phyloP scores from a whole-genome alignment of 2,113 vertebrate species.

The Toxotes chatareus region DNA sequence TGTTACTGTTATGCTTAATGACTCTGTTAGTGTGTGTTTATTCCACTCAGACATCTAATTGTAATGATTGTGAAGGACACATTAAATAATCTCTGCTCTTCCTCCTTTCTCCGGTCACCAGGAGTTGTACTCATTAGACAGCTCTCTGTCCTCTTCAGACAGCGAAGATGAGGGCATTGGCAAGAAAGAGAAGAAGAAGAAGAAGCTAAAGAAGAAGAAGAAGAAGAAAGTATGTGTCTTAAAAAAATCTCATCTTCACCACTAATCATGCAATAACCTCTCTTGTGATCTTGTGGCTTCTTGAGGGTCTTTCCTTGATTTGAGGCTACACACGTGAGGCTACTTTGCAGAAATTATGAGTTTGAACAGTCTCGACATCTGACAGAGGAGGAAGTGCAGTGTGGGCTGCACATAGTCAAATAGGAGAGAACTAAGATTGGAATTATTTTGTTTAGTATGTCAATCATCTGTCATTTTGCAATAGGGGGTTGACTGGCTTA shows the following conservation, averaged over 20 bases:
- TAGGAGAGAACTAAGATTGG: background rate
- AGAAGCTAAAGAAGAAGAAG: constrained; percentile 65
- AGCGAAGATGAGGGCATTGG: constrained; percentile 67
- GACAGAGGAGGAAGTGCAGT: background rate
- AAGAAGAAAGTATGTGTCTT: constrained; percentile 70
- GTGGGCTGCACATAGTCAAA: background rate
- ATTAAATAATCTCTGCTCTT: background rate
- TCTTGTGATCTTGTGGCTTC: background rate
- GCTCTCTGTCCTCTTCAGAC: constrained; percentile 63
- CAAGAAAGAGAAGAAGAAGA: constrained; percentile 72
- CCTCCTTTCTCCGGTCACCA: constrained; percentile 13
- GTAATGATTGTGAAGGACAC: background rate
- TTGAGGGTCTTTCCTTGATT: background rate
- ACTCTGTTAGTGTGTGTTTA: background rate
- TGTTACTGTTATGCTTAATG: background rate
- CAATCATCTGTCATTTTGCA: constrained; percentile 23
- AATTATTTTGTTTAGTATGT: background rate
- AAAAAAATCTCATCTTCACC: background rate
- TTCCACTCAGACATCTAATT: background rate
- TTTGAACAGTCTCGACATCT: background rate
- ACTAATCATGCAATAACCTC: background rate
- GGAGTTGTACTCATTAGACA: constrained; percentile 54
- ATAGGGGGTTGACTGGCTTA: background rate
- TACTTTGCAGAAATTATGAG: background rate
- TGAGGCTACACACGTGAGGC: background rate